These are phyloP conservation scores for Pelobates cultripes DNA, from an alignment of 2,797 vertebrate genomes.

Conservation along the genomic window DNA sequence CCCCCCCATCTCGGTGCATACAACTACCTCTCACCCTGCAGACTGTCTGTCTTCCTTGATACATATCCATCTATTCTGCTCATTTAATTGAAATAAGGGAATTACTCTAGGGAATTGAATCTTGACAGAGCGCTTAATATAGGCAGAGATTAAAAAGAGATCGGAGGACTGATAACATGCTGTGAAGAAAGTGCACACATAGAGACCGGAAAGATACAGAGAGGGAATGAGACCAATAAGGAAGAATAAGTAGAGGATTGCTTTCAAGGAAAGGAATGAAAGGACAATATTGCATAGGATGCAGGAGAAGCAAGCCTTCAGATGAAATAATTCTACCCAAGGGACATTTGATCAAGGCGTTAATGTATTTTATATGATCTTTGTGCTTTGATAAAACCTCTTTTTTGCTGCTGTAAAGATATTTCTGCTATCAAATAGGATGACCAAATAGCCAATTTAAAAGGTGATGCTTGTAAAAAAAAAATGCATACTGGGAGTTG, in stretches of 20 bases:
- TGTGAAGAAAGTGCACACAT: constrained; percentile 22
- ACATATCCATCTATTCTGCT: constrained; percentile 51
- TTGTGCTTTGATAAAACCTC: no score
- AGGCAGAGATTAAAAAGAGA: constrained; percentile 50
- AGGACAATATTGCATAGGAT: neutral
- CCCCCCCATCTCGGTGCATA: constrained; percentile 15
- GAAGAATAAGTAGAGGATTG: constrained; percentile 20
- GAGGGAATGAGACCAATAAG: constrained; percentile 10
- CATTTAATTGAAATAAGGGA: constrained; percentile 53
- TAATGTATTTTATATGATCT: no score
- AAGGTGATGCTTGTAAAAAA: no score
- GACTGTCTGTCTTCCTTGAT: constrained; percentile 47
- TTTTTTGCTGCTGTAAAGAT: no score
- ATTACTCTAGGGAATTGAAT: constrained; percentile 45
- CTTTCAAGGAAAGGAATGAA: neutral
- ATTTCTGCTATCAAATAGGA: no score
- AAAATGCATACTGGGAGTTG: no score
- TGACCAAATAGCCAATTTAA: no score
- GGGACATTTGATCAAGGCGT: no score
- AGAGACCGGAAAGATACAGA: neutral
- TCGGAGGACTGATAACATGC: constrained; percentile 31
- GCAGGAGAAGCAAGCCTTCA: neutral
- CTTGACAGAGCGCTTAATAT: constrained; percentile 48
- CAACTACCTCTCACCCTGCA: constrained; percentile 50
- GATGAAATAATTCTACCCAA: no score